Base-by-base conservation (phyloP, 1,140 invertebrate genomes). In the Conus betulinus region DNA sequence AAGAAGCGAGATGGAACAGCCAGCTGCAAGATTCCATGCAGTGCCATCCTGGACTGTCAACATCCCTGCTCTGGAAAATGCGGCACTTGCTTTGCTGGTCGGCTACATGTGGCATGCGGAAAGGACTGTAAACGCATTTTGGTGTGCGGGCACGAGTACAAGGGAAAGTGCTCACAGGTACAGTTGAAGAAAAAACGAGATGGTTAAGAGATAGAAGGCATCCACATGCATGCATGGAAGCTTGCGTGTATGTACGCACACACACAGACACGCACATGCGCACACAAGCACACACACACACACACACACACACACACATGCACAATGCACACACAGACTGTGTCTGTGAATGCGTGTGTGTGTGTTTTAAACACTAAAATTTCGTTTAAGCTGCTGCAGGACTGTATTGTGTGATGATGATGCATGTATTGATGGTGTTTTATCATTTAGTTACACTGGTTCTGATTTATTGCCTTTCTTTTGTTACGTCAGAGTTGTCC, bases 51-150 rank as follows among this genome's bases (percentile, higher is more conserved):
- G 57, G 88, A 84, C 3, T 94, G 94, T 90, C 92, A 87, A 11
- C 94, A 94, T 88, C 23, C 55, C 0, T 94, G 94, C 88, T 53
- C 15, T 8, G 94, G 94, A 78, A 93, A 90, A 23, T 94, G 94
- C 88, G 91, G 91, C 2, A 81, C 88, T 91, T 97, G 97, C 92
- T 93, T 91, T 11, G 96, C 96, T 92, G 96, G 97, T 39, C 95
- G 97, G n/a, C 93, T 97, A 83, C 97, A 97, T 93, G 53, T 89
- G 63, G 84, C 92, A 13, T 96, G 95, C 90, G 51, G 57, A n/a
- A 60, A 93, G 83, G 89, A 89, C 57, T 96, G 95, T 74, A 90
- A 90, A 23, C 90, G 93, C 79, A 91, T n/a, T 90, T 89, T 95
- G 5, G 91, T 95, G 39, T 95, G 95, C 91, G 94, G 94, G 11